These are phyloP conservation scores for Parnassius glacialis DNA, from an alignment of 2,888 invertebrate genomes.

Conservation along the genomic window DNA sequence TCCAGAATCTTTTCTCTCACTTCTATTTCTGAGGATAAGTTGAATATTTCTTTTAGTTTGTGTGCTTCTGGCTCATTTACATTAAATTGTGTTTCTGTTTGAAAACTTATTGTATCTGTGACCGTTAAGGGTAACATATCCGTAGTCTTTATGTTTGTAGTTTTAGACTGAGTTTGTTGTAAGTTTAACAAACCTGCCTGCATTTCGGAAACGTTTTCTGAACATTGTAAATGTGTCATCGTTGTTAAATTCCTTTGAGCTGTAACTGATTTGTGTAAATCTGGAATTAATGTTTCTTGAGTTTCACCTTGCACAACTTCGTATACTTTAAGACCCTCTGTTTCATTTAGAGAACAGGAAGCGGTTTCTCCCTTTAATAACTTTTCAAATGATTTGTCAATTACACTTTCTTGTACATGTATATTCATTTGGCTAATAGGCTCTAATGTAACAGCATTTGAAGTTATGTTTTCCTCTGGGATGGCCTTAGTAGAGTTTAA, in stretches of 20 bases:
- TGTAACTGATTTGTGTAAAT: constrained; percentile 44
- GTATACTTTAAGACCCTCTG: constrained; percentile 55
- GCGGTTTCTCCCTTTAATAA: constrained; percentile 44
- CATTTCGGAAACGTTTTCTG: constrained; percentile 57
- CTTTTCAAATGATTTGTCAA: constrained; percentile 42
- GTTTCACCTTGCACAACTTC: constrained; percentile 61
- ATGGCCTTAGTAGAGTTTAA: constrained; percentile 27
- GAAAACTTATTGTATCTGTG: constrained; percentile 59
- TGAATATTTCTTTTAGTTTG: constrained; percentile 51
- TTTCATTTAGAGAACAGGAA: constrained; percentile 43
- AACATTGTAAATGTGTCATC: constrained; percentile 62
- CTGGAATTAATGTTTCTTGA: constrained; percentile 42
- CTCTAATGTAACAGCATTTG: constrained; percentile 44
- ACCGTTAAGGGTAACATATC: constrained; percentile 57
- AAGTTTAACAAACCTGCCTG: constrained; percentile 49
- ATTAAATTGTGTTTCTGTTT: constrained; percentile 61
- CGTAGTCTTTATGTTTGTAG: constrained; percentile 50
- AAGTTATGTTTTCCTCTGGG: constrained; percentile 38
- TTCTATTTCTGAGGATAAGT: constrained; percentile 54
- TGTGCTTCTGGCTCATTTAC: constrained; percentile 50
- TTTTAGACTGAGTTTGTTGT: constrained; percentile 45
- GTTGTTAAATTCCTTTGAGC: constrained; percentile 55
- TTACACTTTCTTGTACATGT: constrained; percentile 55
- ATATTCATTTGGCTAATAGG: constrained; percentile 51
- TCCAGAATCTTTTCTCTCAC: constrained; percentile 56